Evolutionary conservation across 92 coral and sea anemone genomes (phyloP).

Genomic region (Phenganax stokvisi): DNA sequence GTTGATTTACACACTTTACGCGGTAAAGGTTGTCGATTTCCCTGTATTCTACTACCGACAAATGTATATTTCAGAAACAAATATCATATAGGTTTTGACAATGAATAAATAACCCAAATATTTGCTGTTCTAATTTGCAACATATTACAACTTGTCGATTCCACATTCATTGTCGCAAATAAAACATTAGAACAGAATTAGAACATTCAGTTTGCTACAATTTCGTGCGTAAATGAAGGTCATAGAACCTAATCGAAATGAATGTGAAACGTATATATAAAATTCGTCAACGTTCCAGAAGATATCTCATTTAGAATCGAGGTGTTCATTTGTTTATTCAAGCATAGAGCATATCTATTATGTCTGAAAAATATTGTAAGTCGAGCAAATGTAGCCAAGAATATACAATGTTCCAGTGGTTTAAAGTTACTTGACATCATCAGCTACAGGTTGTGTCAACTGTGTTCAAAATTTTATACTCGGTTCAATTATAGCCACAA

Average conservation of each 20-base stretch:
- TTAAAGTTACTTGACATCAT: not conserved
- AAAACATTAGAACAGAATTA: not conserved
- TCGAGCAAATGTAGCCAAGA: no score
- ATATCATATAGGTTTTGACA: no score
- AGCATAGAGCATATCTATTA: no score
- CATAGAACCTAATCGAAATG: slow-evolving; percentile 11
- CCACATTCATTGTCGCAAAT: slow-evolving; percentile 2
- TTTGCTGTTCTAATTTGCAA: no score
- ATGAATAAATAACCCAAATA: no score
- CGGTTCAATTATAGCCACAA: slow-evolving; percentile 26
- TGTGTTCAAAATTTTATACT: not conserved
- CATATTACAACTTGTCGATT: not conserved
- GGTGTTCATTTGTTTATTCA: not conserved
- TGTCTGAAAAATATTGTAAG: no score
- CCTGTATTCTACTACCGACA: not conserved
- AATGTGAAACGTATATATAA: not conserved
- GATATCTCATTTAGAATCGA: not conserved
- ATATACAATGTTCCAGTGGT: no score
- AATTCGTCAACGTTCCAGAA: not conserved
- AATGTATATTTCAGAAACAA: not conserved
- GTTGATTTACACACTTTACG: not conserved
- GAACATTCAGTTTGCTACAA: not conserved
- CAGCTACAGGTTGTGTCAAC: not conserved
- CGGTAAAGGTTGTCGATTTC: not conserved
- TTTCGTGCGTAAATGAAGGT: slow-evolving; percentile 9